These are phyloP conservation scores for Mythimna albipuncta DNA, from an alignment of 2,888 invertebrate genomes.

Conservation along the genomic window DNA sequence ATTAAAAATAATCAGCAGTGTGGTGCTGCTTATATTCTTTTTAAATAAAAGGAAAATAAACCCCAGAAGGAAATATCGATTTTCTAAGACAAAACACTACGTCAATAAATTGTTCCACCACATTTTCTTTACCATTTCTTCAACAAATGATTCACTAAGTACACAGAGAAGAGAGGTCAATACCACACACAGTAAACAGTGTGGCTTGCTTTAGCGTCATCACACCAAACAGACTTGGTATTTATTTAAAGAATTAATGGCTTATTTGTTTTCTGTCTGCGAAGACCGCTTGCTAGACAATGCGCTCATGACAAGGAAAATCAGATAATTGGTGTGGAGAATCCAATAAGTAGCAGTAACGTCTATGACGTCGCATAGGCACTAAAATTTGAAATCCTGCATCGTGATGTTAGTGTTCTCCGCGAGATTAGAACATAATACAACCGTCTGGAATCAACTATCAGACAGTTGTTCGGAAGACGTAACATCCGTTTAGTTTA, in stretches of 20 bases:
- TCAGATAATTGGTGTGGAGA: neutral
- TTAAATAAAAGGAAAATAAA: too few relatives aligned
- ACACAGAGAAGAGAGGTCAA: slow-evolving; percentile 47
- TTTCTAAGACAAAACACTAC: too few relatives aligned
- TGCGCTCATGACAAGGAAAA: neutral
- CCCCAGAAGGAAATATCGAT: too few relatives aligned
- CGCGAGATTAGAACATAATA: too few relatives aligned
- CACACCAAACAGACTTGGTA: slow-evolving; percentile 43
- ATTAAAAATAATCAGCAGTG: too few relatives aligned
- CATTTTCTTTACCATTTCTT: neutral
- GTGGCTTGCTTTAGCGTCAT: slow-evolving; percentile 24
- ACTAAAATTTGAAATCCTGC: too few relatives aligned
- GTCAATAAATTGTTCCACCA: neutral
- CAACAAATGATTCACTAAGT: slow-evolving; percentile 36
- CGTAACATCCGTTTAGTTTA: too few relatives aligned
- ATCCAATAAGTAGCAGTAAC: neutral
- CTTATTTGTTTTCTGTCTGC: slow-evolving; percentile 40
- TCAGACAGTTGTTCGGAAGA: too few relatives aligned
- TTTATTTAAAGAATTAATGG: slow-evolving; percentile 33
- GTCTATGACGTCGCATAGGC: too few relatives aligned
- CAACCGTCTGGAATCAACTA: too few relatives aligned
- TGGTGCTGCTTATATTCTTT: too few relatives aligned
- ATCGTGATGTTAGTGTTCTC: too few relatives aligned
- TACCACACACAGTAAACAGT: slow-evolving; percentile 49
- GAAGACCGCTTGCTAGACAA: slow-evolving; percentile 8